Base-by-base conservation (phyloP, 1,140 invertebrate species). In the Aphaenogaster rudis region DNA sequence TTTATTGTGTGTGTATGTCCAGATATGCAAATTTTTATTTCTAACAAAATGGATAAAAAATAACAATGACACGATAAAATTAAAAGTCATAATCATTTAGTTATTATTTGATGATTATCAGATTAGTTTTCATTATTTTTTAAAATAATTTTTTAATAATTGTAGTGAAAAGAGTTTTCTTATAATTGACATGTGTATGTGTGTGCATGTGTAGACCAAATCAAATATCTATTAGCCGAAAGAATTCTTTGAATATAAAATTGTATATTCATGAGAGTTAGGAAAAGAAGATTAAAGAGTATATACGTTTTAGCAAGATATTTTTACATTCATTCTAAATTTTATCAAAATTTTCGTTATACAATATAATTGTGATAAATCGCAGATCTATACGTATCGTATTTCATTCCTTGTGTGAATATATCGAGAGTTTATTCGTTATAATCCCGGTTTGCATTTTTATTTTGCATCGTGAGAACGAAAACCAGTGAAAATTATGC, bases 291-390 rank as follows among this genome's bases (percentile, higher is more conserved):
- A 78, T 78, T 33, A 78, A 78, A 42, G 57, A 15, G 13, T 74
- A 57, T 36, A 71, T 36, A 50, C 6, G 3, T 42, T 17, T n/a
- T 9, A 39, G n/a, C 11, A n/a, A 57, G 0, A 57, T 7, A 74
- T 42, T 59, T 77, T 78, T 17, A 28, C 8, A 11, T 13, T 54
- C 17, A 45, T 54, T 21, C 5, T n/a, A 11, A 21, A 39, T 63
- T 61, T 7, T 33, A 28, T 6, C 39, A 42, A 78, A 39, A 67
- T 45, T 67, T 74, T 74, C 7, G 5, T 74, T 78, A 33, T 9
- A 33, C 17, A 54, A 54, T 52, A 13, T 78, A 61, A 78, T 45
- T 45, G 59, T 63, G 15, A 78, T 61, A 63, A 78, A 78, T 61
- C 5, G 17, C 2, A 54, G 8, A 48, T 78, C 17, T 78, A 0